phyloP scores from a whole-genome alignment of 2,113 vertebrate species.

The Nesospiza acunhae region DNA sequence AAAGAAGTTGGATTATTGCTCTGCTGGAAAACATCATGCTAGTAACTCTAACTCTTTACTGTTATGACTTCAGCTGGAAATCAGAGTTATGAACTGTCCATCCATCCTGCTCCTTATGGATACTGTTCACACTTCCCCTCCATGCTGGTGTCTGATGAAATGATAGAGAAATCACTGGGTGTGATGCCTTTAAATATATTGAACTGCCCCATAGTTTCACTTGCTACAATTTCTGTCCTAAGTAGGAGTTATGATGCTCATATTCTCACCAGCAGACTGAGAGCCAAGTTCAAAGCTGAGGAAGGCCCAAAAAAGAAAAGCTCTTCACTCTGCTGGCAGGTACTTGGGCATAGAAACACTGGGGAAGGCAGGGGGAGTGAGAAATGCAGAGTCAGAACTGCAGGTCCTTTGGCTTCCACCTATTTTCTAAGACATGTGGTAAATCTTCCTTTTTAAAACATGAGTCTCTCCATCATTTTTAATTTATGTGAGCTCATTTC shows the following conservation, averaged over 20 bases:
- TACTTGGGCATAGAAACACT: neutral
- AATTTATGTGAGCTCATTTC: neutral
- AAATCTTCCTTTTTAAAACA: neutral
- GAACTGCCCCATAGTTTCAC: neutral
- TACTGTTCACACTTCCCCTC: neutral
- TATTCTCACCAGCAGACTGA: neutral
- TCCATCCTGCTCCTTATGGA: neutral
- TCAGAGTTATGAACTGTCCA: neutral
- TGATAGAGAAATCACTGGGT: neutral
- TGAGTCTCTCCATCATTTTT: neutral
- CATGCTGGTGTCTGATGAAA: neutral
- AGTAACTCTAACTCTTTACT: neutral
- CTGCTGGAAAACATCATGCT: neutral
- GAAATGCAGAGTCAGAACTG: neutral
- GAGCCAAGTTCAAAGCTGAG: neutral
- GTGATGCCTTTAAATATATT: neutral
- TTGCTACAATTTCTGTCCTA: neutral
- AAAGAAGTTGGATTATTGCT: neutral
- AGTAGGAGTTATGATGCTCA: neutral
- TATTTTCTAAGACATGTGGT: neutral
- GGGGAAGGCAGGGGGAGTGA: neutral
- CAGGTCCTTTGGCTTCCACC: neutral
- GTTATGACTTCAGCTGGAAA: neutral
- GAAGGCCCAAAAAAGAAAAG: neutral
- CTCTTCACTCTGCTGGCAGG: neutral